phyloP scores from a whole-genome alignment of 1,140 invertebrate genomes.

The Drosophila pandora region DNA sequence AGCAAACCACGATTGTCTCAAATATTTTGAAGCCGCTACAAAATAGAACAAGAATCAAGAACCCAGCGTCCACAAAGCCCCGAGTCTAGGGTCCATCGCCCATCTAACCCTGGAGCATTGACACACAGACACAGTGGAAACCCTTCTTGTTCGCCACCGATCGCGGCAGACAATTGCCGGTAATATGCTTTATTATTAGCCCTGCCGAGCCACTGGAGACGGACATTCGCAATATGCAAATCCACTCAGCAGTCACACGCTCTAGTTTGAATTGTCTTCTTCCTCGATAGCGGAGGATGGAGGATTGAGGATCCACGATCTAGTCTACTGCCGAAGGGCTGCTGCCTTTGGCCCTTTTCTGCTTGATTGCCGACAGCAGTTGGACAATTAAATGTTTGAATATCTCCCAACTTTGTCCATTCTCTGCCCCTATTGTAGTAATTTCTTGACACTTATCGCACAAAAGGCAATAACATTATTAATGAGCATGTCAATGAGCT shows the following conservation, averaged over 20 bases:
- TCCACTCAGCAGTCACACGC: constrained; percentile 80
- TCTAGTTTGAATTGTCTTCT: constrained; percentile 80
- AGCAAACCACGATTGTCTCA: constrained; percentile 81
- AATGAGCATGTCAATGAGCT: constrained; percentile 81
- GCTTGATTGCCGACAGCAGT: constrained; percentile 75
- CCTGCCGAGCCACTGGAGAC: constrained; percentile 55
- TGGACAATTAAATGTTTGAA: constrained; percentile 79
- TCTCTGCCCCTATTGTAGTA: constrained; percentile 66
- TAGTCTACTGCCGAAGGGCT: background rate
- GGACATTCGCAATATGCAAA: constrained; percentile 70
- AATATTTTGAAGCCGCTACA: constrained; percentile 78
- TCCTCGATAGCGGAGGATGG: constrained; percentile 33
- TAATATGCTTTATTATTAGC: constrained; percentile 83
- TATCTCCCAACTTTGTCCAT: constrained; percentile 49
- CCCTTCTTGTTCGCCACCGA: constrained; percentile 21
- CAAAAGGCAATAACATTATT: constrained; percentile 83
- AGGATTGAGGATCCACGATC: background rate
- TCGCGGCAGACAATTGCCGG: constrained; percentile 66
- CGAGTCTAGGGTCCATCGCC: constrained; percentile 1
- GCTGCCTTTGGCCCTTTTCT: constrained; percentile 54
- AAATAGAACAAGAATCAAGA: constrained; percentile 72
- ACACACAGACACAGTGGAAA: constrained; percentile 26
- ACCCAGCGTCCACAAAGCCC: constrained; percentile 13
- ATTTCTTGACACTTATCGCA: constrained; percentile 82
- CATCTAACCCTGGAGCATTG: constrained; percentile 52